Evolutionary conservation across 2,888 invertebrate species (phyloP).

Genomic region (Tolmerus cingulatus): DNA sequence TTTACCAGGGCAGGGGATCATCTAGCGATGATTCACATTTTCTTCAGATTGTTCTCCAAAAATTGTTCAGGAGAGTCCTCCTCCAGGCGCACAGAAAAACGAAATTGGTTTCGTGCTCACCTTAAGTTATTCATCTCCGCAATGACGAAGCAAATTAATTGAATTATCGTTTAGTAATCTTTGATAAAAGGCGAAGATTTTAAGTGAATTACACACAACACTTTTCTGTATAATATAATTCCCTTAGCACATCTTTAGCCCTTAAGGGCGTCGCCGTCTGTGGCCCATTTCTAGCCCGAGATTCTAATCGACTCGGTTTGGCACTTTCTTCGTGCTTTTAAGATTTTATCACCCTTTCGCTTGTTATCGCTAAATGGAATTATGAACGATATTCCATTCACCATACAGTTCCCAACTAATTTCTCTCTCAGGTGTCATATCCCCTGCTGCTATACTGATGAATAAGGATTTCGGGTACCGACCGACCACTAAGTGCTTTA

Average conservation of each 20-base stretch:
- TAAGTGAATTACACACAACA: constrained; percentile 38
- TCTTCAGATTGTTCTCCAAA: neutral
- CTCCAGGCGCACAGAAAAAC: neutral
- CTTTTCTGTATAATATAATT: neutral
- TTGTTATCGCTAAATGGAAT: constrained; percentile 2
- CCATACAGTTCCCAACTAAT: neutral
- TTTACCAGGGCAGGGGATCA: neutral
- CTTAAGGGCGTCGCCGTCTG: neutral
- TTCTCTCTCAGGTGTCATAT: neutral
- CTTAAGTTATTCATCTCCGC: constrained; percentile 5
- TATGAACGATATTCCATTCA: neutral
- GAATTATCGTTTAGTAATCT: constrained; percentile 43
- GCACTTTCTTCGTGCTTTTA: neutral
- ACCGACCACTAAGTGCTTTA: neutral
- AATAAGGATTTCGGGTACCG: neutral
- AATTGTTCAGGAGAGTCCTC: neutral
- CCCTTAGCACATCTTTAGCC: neutral
- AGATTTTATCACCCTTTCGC: neutral
- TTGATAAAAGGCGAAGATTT: constrained; percentile 41
- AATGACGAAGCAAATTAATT: constrained; percentile 43
- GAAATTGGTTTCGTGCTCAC: constrained; percentile 8
- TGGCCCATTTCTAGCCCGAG: neutral
- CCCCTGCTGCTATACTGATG: neutral
- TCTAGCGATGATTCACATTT: constrained; percentile 7
- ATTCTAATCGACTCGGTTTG: neutral